Evolutionary conservation across 2,888 invertebrate species (phyloP).

Genomic region (Tiphia femorata): DNA sequence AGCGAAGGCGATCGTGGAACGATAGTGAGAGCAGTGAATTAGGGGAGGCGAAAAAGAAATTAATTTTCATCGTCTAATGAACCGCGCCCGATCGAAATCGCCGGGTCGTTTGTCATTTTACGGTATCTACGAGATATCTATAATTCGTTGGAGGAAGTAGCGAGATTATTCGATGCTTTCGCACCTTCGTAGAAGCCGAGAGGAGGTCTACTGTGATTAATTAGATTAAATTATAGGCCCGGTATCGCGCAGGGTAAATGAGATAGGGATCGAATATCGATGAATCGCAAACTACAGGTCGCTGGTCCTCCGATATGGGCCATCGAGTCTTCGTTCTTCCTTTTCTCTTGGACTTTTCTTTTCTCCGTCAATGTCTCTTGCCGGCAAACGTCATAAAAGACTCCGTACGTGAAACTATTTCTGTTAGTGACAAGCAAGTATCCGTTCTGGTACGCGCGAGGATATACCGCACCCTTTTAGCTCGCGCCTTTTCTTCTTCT

Average conservation of each 20-base stretch:
- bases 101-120: no score
- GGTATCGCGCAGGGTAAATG: constrained; percentile 34
- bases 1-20: neutral
- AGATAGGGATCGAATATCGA: constrained; percentile 40
- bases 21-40: neutral
- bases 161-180: constrained; percentile 39
- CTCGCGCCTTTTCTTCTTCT: constrained; percentile 24
- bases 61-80: no score
- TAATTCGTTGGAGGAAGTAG: constrained; percentile 34
- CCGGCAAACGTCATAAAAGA: constrained; percentile 44
- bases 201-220: constrained; percentile 39
- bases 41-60: no score
- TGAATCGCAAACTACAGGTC: constrained; percentile 20
- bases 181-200: neutral
- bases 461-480: constrained; percentile 41
- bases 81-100: no score
- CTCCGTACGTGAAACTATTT: constrained; percentile 49
- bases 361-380: constrained; percentile 3
- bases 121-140: no score
- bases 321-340: neutral
- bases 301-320: neutral
- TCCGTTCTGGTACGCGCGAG: constrained; percentile 39
- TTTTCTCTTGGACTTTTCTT: constrained; percentile 17
- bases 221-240: constrained; percentile 46
- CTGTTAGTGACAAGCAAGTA: constrained; percentile 46